phyloP scores from a whole-genome alignment of 2,888 invertebrate genomes.

The Apotomis betuletana region DNA sequence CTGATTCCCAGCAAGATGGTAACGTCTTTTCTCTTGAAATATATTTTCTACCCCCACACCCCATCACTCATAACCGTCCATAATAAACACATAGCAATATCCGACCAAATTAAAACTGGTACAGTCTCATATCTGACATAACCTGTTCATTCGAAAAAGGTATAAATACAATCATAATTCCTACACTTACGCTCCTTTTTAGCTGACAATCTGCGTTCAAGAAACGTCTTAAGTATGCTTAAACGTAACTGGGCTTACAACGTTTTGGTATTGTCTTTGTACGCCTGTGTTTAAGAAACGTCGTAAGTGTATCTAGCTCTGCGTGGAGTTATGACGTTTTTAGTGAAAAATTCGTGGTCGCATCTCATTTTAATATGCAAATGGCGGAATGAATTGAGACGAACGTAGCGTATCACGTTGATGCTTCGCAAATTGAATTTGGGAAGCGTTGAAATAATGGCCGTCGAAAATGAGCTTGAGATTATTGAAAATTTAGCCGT shows the following conservation, averaged over 20 bases:
- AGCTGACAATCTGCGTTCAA: neutral
- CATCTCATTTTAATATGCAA: conserved; percentile 68
- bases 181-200: no score
- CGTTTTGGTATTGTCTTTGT: neutral
- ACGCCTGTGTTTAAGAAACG: neutral
- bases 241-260: neutral
- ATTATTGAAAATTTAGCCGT: neutral
- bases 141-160: no score
- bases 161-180: no score
- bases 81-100: no score
- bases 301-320: neutral
- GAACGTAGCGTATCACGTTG: conserved; percentile 51
- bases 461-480: conserved; percentile 21
- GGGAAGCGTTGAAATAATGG: conserved; percentile 38
- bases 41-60: no score
- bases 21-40: no score
- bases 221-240: neutral
- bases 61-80: no score
- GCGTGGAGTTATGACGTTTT: neutral
- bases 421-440: conserved; percentile 65
- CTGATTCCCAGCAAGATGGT: no score
- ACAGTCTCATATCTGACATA: no score
- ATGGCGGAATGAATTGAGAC: conserved; percentile 56
- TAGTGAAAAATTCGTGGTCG: conserved; percentile 32
- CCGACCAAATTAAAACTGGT: no score